Base-by-base conservation (phyloP, 2,113 vertebrate species). In the Eptesicus fuscus region DNA sequence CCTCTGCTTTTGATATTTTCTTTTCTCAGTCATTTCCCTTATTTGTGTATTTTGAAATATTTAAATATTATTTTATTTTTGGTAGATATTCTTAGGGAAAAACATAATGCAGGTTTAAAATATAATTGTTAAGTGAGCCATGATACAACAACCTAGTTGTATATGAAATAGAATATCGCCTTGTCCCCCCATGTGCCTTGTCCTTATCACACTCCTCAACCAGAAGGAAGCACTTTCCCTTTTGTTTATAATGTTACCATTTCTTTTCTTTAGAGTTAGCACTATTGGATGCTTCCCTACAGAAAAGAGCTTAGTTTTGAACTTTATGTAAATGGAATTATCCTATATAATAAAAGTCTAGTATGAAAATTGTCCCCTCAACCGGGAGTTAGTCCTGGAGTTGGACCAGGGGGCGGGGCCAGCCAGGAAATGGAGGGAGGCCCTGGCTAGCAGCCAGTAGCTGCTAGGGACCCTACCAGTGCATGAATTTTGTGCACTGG, bases 311-410 rank as follows among this genome's bases (percentile, higher is more conserved):
- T 90, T 88, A 47, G 56, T 91, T 95, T 90, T 74, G 30, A 94
- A 49, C 65, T n/a, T 67, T 67, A n/a, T 67, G 69, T 80, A 93
- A 95, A 82, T 91, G 61, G 71, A 84, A 90, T 96, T 88, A 70
- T 32, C n/a, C 13, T n/a, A 9, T 49, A 37, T 83, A 61, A 61
- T 61, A 61, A 61, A 61, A 28, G 9, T 61, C 9, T 61, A 61
- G 59, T 28, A 61, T 61, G 25, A 4, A 61, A 61, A 28, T 61
- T 61, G 10, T 61, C 59, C 25, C 25, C 59, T 12, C 25, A 1
- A 61, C 59, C 4, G 9, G 59, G 25, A 61, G 25, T 61, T 61
- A 61, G 59, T 28, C 25, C 25, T 11, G 56, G 56, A 59, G 59
- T 61, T 61, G 59, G 59, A 61, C 59, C 10, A 61, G 23, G 59